Base-by-base conservation (phyloP, 2,797 vertebrate species). In the Hozukius guyotensis region DNA sequence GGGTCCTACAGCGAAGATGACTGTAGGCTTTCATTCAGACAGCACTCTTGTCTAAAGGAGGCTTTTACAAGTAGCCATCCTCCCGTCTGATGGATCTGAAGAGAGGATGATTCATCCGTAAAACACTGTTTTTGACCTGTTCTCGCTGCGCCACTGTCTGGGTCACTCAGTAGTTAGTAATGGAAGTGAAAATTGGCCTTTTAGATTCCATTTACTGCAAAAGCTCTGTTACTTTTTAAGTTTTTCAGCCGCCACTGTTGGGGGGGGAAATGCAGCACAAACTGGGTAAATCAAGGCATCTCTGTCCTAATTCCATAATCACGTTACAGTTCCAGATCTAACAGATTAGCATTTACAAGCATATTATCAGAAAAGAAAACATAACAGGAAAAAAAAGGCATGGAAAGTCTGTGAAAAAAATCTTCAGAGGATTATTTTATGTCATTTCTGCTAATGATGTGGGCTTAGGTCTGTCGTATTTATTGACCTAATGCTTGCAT, bases 81-180 rank as follows among this genome's bases (percentile, higher is more conserved):
- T 77, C 27, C 34, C 36, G 81, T 80, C 77, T 89, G 91, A 89
- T 87, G 82, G 87, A 78, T 82, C 72, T 86, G 81, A 87, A 87
- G 81, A 88, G 86, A 13, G 69, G 42, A 64, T 90, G 88, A 90
- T 79, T 90, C 90, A 92, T 82, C 85, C n/a, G 29, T 80, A 66
- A 84, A 88, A 57, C 87, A 64, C 57, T 78, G 86, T 82, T 77
- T 89, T 83, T 91, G 90, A 92, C 90, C 92, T 34, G 77, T 59
- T 91, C 88, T 88, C 69, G 9, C 85, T 29, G 75, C n/a, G 18
- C 12, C 77, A 16, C 68, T 62, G 89, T 89, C 90, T 88, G 78
- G 86, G 89, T 91, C 90, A 83, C 55, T 2, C 77, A 25, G 80
- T 53, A 16, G 72, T 84, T 66, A 71, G 87, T 29, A 57, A 83